Evolutionary conservation across 1,140 invertebrate species (phyloP), one percentile per base, ranked within the genome.

Genomic region (Elymnias hypermnestra): DNA sequence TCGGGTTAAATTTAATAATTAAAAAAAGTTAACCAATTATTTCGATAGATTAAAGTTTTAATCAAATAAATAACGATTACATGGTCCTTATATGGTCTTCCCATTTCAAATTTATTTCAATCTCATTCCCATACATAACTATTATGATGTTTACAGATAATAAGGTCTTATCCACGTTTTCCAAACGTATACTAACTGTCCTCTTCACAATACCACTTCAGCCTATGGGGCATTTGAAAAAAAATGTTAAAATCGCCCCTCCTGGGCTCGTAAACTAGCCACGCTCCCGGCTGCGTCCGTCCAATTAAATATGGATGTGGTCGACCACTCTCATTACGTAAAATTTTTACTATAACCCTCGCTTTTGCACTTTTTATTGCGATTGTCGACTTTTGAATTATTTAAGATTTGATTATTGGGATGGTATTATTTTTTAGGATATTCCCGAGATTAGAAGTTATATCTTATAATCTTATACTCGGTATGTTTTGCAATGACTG

Each of bases 221-320:
- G 56, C 49, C 67, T 63, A 81, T 76, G 70, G 73, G 73, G 68
- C 63, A 72, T 81, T 81, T 72, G 68, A 76, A 78, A 81, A 71
- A 73, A 69, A 73, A 71, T 63, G 64, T 66, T 74, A 72, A 81
- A 81, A 81, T 72, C 68, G 67, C 66, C 71, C 75, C 63, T 63
- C 51, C 42, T 55, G 69, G 72, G 56, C 62, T 65, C 63, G 68
- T 82, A 82, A 82, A 78, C 58, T 65, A 72, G 50, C 46, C 33
- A 36, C 33, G n/a, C 33, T 19, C 33, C 38, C 64, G 64, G 58
- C 58, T 53, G 36, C 48, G 66, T 57, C 63, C 57, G 62, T 59
- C 73, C 77, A 82, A 82, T 82, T 82, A 82, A 82, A 82, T 82
- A 82, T 82, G 71, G 58, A 82, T 82, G 74, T 50, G 49, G 49